A percentile compares a stretch with the other conserved stretches of the same genome.
phyloP scores from a whole-genome alignment of 2,888 invertebrate species.

The Neoaliturus tenellus region DNA sequence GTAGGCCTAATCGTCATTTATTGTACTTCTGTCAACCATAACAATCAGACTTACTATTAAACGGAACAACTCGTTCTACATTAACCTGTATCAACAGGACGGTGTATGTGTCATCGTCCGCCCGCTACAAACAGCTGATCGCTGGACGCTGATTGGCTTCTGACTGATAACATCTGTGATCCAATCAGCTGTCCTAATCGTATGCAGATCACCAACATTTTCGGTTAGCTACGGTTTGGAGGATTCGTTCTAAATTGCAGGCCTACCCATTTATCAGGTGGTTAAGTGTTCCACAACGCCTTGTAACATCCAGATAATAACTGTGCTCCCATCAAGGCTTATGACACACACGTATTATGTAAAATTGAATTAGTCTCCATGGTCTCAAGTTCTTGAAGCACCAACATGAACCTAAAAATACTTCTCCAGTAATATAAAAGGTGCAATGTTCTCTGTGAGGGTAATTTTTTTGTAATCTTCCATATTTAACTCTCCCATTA shows the following conservation, averaged over 20 bases:
- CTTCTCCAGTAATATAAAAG: no score
- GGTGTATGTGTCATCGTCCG: neutral
- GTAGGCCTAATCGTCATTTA: no score
- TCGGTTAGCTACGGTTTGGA: constrained; percentile 47
- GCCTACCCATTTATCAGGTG: constrained; percentile 26
- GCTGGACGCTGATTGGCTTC: no score
- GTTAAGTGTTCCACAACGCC: constrained; percentile 20
- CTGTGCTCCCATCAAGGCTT: neutral
- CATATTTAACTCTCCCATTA: no score
- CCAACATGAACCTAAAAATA: no score
- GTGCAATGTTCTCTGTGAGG: no score
- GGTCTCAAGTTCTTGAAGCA: neutral
- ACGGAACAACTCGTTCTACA: no score
- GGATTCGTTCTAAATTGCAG: neutral
- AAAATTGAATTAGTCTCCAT: neutral
- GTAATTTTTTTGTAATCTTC: no score
- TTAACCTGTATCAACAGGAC: no score
- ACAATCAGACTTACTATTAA: no score
- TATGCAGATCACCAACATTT: constrained; percentile 51
- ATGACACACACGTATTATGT: neutral
- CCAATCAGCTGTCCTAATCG: constrained; percentile 40
- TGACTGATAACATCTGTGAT: constrained; percentile 39
- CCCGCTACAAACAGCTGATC: neutral
- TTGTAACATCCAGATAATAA: constrained; percentile 12
- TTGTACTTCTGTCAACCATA: no score